Evolutionary conservation across 2,888 invertebrate species (phyloP), one percentile per base, ranked within the genome.

Genomic region (Nemotelus pantherinus): DNA sequence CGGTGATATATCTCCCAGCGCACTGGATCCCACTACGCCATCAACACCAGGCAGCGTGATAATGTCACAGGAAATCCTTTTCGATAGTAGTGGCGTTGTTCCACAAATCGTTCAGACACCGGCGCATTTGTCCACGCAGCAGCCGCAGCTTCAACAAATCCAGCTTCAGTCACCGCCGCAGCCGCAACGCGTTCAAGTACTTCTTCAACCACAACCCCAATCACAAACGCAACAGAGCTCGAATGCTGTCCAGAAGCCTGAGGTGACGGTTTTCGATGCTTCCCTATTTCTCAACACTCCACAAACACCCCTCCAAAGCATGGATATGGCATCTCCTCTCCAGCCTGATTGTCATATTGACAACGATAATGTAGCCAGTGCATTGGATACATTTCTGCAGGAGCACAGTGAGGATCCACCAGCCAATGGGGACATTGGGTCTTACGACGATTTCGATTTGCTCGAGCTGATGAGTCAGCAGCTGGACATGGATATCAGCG

Each of bases 1-100:
- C 85, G 97, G 97, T 9, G 97, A 97, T 84, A 87, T 97, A 77
- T 95, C 97, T 1, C 93, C 96, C 6, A 95, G 95, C 82, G 95
- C 95, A 0, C 96, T 84, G 4, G 79, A 86, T 68, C 84, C 86
- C 2, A 85, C 90, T 80, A 89, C 91, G 45, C 90, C 92, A 47
- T 87, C 86, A 80, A 81, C 85, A 82, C 79, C 85, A 83, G 78
- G 83, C 3, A 84, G 83, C 71, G 57, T 72, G 44, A 76, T 72
- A 9, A 65, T 77, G 64, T 47, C 71, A 25, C 79, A 79, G 57
- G 71, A 77, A 43, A 77, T 77, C 10, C 41, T 79, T 9, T 77
- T 79, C 45, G 60, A 77, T 67, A 41, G 43, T 9, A 50, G 48
- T 50, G 45, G 65, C 5, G n/a, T 2, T n/a, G 55, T 53, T 4